Evolutionary conservation across 1,140 invertebrate species (phyloP).

Genomic region (Drosophila kohkoa): DNA sequence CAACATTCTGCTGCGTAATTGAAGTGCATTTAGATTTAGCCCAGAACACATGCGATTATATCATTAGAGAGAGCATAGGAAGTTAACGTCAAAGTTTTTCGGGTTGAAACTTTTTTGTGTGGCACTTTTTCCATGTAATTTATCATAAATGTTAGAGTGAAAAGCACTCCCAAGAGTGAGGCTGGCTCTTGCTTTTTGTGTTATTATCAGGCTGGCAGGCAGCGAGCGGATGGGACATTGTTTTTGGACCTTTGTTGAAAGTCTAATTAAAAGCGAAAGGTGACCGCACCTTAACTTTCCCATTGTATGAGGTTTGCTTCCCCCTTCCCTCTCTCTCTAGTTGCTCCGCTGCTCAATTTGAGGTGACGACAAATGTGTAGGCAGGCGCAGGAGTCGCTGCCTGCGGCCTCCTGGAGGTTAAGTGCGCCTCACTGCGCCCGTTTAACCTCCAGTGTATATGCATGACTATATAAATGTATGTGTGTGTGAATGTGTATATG

Average conservation of each 20-base stretch:
- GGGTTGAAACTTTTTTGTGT: constrained; percentile 15
- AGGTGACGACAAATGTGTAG: constrained; percentile 71
- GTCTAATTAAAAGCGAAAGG: constrained; percentile 61
- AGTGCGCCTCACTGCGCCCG: constrained; percentile 66
- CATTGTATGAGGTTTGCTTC: not conserved
- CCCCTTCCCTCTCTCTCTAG: not conserved
- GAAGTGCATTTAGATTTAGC: not conserved
- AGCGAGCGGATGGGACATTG: not conserved
- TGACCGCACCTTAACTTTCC: constrained; percentile 43
- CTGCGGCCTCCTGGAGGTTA: constrained; percentile 53
- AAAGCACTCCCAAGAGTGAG: constrained; percentile 30
- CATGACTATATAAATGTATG: constrained; percentile 36
- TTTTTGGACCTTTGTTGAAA: constrained; percentile 50
- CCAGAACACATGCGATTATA: constrained; percentile 30
- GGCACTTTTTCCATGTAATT: constrained; percentile 28
- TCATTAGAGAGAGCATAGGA: constrained; percentile 12
- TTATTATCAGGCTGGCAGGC: constrained; percentile 1
- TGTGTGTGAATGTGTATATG: constrained; percentile 18
- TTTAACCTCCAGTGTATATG: constrained; percentile 66
- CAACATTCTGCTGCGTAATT: constrained; percentile 5
- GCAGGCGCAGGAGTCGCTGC: constrained; percentile 45
- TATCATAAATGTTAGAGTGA: constrained; percentile 47
- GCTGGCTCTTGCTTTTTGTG: not conserved
- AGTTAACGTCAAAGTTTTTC: constrained; percentile 7
- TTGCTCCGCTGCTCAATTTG: constrained; percentile 36